These are phyloP conservation scores for Paralvinella palmiformis DNA, from an alignment of 1,140 invertebrate genomes.

Conservation along the genomic window DNA sequence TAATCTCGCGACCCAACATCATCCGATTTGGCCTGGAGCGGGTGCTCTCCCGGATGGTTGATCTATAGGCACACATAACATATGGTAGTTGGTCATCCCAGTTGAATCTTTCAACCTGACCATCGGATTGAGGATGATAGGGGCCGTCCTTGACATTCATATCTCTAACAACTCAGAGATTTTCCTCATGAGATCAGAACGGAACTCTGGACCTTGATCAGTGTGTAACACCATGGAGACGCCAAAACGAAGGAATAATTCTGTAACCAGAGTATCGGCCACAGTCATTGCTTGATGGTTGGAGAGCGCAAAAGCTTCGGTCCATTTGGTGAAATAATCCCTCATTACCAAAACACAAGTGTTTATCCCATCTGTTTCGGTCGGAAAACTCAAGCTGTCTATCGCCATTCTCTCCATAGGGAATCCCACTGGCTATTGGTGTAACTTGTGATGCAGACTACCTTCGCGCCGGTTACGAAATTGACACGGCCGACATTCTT, in stretches of 20 bases:
- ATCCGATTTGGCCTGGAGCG: constrained; percentile 24
- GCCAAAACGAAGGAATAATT: constrained; percentile 40
- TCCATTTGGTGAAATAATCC: constrained; percentile 48
- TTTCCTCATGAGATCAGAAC: constrained; percentile 19
- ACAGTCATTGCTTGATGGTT: constrained; percentile 44
- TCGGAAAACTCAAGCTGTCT: constrained; percentile 20
- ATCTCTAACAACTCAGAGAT: constrained; percentile 21
- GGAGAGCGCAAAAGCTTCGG: constrained; percentile 38
- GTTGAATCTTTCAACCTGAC: constrained; percentile 16
- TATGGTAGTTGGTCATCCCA: constrained; percentile 19
- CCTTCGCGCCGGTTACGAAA: too few relatives aligned
- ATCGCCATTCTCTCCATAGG: constrained; percentile 13
- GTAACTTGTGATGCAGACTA: too few relatives aligned
- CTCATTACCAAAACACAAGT: constrained; percentile 43
- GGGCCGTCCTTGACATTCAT: constrained; percentile 18
- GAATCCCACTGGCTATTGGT: too few relatives aligned
- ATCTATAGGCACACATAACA: constrained; percentile 25
- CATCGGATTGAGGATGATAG: constrained; percentile 29
- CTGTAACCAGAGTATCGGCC: constrained; percentile 37
- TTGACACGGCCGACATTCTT: too few relatives aligned
- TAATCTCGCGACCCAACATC: constrained; percentile 24
- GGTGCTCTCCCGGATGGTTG: constrained; percentile 24
- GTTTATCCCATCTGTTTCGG: constrained; percentile 23
- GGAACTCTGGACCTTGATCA: constrained; percentile 36
- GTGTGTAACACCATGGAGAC: constrained; percentile 36